Percentiles rank a stretch among this genome's conserved stretches.
Conservation (phyloP, 1,140 invertebrate species). For the Adoxophyes honmai region DNA sequence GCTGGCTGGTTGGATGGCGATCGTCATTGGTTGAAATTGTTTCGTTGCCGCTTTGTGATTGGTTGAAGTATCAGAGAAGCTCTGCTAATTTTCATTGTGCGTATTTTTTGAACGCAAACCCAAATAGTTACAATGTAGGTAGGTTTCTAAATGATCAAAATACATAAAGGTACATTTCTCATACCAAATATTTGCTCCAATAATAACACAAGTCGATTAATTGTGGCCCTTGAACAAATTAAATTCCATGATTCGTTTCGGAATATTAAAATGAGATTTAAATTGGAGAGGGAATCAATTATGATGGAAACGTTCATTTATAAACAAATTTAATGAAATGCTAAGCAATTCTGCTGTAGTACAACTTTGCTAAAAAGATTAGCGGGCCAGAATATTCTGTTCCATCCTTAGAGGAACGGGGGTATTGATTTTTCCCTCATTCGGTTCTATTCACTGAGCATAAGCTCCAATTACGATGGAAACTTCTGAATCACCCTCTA, state of each 20-base stretch:
- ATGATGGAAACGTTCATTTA: neutral
- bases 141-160: too few species aligned
- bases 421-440: neutral
- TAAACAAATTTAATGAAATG: neutral
- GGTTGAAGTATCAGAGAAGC: too few species aligned
- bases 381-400: neutral
- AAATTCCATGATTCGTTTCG: too few species aligned
- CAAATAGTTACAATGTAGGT: too few species aligned
- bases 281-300: constrained; percentile 1
- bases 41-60: too few species aligned
- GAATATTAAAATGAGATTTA: neutral
- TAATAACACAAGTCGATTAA: too few species aligned
- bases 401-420: neutral
- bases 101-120: too few species aligned
- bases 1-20: constrained; percentile 1
- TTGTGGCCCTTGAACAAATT: too few species aligned
- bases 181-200: too few species aligned
- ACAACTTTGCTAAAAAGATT: neutral
- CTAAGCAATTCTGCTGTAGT: neutral
- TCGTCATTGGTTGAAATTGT: neutral
- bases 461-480: neutral
- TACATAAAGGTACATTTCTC: too few species aligned
- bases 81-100: too few species aligned
- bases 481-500: neutral
- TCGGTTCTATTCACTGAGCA: neutral